A percentile compares a stretch with the other conserved stretches of the same genome.
phyloP scores from a whole-genome alignment of 2,113 vertebrate species.

The Ammospiza nelsoni region DNA sequence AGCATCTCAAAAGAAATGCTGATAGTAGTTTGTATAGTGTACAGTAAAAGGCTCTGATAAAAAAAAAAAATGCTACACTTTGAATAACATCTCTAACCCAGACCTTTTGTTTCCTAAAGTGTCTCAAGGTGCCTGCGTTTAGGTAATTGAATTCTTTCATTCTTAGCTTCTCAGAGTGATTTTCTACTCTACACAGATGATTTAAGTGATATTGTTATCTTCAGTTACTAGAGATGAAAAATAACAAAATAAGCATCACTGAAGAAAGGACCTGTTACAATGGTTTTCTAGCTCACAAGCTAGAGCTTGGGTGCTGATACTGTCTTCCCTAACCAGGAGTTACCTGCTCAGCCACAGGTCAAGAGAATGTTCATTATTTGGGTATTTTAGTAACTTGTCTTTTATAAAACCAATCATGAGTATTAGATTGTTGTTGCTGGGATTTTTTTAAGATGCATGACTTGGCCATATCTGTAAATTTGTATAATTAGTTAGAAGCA shows the following conservation, averaged over 20 bases:
- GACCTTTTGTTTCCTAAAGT: not conserved
- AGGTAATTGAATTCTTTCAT: not conserved
- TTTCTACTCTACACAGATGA: not conserved
- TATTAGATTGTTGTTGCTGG: not conserved
- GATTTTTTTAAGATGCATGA: not conserved
- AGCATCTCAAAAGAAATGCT: constrained; percentile 12
- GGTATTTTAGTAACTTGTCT: not conserved
- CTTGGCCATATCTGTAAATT: not conserved
- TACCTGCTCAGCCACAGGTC: not conserved
- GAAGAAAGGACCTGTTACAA: not conserved
- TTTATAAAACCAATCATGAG: not conserved
- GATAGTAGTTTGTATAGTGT: not conserved
- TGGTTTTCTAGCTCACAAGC: not conserved
- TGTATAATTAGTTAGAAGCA: not conserved
- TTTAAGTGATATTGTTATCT: not conserved
- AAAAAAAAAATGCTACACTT: not conserved
- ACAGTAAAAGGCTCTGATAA: not conserved
- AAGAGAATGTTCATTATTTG: not conserved
- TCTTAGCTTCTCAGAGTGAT: not conserved
- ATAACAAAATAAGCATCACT: not conserved
- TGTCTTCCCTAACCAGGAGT: not conserved
- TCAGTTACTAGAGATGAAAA: not conserved
- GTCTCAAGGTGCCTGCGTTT: not conserved
- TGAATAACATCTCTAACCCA: not conserved
- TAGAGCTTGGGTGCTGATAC: not conserved